Conservation (phyloP, 2,888 invertebrate species). For the Agrotis puta region DNA sequence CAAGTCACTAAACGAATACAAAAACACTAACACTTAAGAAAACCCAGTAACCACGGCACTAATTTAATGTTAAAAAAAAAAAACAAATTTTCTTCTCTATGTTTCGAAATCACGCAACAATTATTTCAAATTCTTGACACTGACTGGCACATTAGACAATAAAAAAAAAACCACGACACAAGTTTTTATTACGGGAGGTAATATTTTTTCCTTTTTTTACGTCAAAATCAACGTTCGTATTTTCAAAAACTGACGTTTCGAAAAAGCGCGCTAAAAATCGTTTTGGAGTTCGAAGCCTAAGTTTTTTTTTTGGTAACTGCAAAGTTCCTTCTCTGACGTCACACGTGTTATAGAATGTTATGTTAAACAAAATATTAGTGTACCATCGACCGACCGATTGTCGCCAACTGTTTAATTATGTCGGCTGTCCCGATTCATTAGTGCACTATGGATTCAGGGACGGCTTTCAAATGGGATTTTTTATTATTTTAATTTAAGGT, state of each 20-base stretch:
- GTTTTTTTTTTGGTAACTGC: not conserved
- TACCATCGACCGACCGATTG: conserved; percentile 81
- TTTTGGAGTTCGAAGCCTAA: conserved; percentile 15
- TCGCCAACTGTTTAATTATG: conserved; percentile 89
- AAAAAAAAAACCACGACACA: too few species aligned
- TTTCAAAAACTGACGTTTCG: not conserved
- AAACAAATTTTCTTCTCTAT: not conserved
- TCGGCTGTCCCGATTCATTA: conserved; percentile 89
- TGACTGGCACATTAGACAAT: too few species aligned
- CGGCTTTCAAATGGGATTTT: conserved; percentile 67
- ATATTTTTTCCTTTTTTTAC: too few species aligned
- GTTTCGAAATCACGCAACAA: not conserved
- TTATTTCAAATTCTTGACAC: too few species aligned
- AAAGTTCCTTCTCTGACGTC: conserved; percentile 49
- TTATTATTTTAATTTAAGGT: conserved; percentile 18
- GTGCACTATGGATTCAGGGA: conserved; percentile 84
- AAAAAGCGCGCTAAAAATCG: not conserved
- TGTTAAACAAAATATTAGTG: conserved; percentile 77
- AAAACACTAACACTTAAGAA: conserved; percentile 19
- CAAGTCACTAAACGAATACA: conserved; percentile 16
- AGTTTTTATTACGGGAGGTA: too few species aligned
- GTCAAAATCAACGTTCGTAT: not conserved
- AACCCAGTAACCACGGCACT: not conserved
- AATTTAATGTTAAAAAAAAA: not conserved
- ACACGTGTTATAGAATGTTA: conserved; percentile 52